phyloP scores from a whole-genome alignment of 2,113 vertebrate genomes.

The Rhegmatorhina hoffmannsi region DNA sequence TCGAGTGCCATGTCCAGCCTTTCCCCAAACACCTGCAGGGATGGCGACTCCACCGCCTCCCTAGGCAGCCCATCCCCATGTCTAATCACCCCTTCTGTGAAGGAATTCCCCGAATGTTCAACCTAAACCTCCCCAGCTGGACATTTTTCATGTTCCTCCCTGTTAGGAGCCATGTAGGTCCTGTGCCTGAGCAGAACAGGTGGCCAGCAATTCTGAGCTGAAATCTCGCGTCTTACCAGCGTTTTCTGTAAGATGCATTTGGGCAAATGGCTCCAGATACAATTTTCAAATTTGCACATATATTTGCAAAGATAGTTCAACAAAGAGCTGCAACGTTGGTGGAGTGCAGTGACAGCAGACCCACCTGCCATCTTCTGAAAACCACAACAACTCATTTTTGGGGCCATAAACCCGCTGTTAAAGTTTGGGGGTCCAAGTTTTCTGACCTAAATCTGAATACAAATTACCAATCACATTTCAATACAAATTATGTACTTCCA shows the following conservation, averaged over 20 bases:
- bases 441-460: background rate
- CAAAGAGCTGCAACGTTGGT: background rate
- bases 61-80: background rate
- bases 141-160: background rate
- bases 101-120: fast-evolving
- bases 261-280: background rate
- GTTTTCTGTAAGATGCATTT: background rate
- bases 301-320: background rate
- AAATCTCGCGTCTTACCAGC: fast-evolving
- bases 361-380: background rate
- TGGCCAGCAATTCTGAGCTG: background rate
- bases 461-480: background rate
- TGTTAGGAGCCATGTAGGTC: fast-evolving
- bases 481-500: background rate
- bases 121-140: background rate
- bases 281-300: background rate
- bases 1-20: background rate
- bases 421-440: background rate
- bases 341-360: background rate
- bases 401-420: background rate
- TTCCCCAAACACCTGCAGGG: background rate
- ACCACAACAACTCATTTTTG: background rate
- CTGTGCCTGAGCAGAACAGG: background rate
- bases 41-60: background rate
- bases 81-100: too few relatives aligned